Base-by-base conservation (phyloP, 2,113 vertebrate genomes). In the Anser brachyrhynchus region DNA sequence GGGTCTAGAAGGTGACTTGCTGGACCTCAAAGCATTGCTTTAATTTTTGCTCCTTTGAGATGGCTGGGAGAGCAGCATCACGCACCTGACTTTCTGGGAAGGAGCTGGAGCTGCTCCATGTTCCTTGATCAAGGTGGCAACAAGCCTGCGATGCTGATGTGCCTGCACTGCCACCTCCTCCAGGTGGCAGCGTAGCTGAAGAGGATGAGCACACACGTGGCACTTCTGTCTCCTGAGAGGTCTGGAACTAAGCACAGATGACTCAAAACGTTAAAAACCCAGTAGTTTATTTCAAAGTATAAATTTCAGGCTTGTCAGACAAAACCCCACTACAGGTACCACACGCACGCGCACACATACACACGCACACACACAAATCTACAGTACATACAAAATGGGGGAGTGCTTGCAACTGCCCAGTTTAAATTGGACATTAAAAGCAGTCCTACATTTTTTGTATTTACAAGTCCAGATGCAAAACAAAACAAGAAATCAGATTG, bases 261-360 rank as follows among this genome's bases (percentile, higher is more conserved):
- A 98, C 91, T 93, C 96, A 90, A 84, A 92, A 91, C 55, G 52
- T 97, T 97, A 98, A 95, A 98, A 98, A 98, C 93, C 97, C 97
- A 97, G 74, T 86, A 95, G 92, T 98, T 98, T 98, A 98, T 98
- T 98, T 98, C 97, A 98, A 98, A 98, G 98, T 98, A 98, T 97
- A 98, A 98, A 98, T 96, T 97, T 97, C 97, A 97, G 97, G 96
- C 96, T 97, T 95, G 89, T 96, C 94, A 97, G 97, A 98, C 97
- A 98, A 97, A 98, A 96, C 66, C 97, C 96, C 97, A 97, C 97
- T 97, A 97, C 97, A 97, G 73, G 95, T 95, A 97, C 66, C 75
- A 98, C 95, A 97, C 90, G 97, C 95, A 97, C 89, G 97, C 93
- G 9, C 62, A 65, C 54, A 15, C 25, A 39, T 21, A 54, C 26